phyloP scores from a whole-genome alignment of 2,888 invertebrate species.

The Rapana venosa region DNA sequence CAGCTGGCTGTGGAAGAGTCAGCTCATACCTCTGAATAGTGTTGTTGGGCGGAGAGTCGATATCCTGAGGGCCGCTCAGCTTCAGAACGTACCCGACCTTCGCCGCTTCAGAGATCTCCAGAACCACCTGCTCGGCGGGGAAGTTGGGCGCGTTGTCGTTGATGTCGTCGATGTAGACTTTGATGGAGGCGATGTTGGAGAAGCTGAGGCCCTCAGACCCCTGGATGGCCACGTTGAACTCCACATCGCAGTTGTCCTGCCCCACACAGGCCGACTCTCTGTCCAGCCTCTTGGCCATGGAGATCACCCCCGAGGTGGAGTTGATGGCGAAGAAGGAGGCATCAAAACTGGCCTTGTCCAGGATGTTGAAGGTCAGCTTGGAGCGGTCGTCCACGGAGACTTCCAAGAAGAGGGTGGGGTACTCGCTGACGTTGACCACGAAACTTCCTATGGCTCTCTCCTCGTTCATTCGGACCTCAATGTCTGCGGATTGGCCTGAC shows the following conservation, averaged over 20 bases:
- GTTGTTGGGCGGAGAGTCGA: slow-evolving; percentile 61
- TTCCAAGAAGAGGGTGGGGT: slow-evolving; percentile 56
- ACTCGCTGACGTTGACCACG: slow-evolving; percentile 62
- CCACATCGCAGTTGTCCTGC: slow-evolving; percentile 51
- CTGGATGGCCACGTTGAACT: slow-evolving; percentile 64
- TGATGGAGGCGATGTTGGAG: slow-evolving; percentile 62
- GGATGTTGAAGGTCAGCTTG: slow-evolving; percentile 62
- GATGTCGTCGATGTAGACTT: slow-evolving; percentile 62
- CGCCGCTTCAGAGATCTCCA: slow-evolving; percentile 54
- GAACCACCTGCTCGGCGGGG: slow-evolving; percentile 49
- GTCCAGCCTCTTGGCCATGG: slow-evolving; percentile 46
- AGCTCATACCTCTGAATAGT: slow-evolving; percentile 66
- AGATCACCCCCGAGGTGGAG: slow-evolving; percentile 56
- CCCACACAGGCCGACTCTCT: slow-evolving; percentile 46
- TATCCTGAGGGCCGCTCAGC: slow-evolving; percentile 61
- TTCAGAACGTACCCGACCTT: slow-evolving; percentile 52
- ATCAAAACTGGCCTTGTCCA: slow-evolving; percentile 58
- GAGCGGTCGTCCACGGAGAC: slow-evolving; percentile 56
- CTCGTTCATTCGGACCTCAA: slow-evolving; percentile 53
- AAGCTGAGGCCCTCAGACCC: slow-evolving; percentile 58
- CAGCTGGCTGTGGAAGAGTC: slow-evolving; percentile 50
- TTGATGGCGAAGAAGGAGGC: slow-evolving; percentile 61
- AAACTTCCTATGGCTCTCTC: slow-evolving; percentile 52
- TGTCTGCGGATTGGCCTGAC: slow-evolving; percentile 22
- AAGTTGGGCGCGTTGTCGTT: slow-evolving; percentile 69